These are phyloP conservation scores for Cotesia congregata DNA, from an alignment of 2,888 invertebrate species.

Conservation along the genomic window DNA sequence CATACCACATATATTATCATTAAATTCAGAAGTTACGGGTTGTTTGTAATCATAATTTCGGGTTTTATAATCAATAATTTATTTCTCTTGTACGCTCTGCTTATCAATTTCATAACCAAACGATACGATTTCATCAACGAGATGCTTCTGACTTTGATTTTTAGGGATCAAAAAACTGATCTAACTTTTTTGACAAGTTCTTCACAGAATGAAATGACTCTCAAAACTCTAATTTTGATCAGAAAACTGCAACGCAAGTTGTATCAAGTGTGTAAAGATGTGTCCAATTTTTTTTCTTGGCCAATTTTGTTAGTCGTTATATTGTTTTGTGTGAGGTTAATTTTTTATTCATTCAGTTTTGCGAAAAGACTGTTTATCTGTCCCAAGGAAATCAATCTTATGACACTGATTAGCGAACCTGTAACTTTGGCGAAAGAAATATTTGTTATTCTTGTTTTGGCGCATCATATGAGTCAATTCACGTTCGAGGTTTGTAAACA, in stretches of 20 bases:
- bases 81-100: neutral
- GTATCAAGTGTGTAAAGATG: neutral
- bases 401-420: neutral
- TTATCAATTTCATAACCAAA: neutral
- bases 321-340: neutral
- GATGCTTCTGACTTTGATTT: neutral
- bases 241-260: neutral
- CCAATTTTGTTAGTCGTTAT: neutral
- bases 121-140: neutral
- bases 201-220: neutral
- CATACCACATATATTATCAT: neutral
- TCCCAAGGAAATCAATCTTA: neutral
- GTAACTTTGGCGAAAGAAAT: neutral
- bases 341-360: neutral
- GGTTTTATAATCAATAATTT: neutral
- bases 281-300: neutral
- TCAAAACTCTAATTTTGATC: neutral
- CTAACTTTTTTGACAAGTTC: neutral
- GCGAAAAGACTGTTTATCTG: neutral
- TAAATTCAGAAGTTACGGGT: neutral
- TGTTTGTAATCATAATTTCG: neutral
- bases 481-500: neutral
- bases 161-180: neutral
- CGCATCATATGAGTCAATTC: neutral
- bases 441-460: neutral